Conservation (phyloP, 1,140 invertebrate species). For the Drosophila orena region DNA sequence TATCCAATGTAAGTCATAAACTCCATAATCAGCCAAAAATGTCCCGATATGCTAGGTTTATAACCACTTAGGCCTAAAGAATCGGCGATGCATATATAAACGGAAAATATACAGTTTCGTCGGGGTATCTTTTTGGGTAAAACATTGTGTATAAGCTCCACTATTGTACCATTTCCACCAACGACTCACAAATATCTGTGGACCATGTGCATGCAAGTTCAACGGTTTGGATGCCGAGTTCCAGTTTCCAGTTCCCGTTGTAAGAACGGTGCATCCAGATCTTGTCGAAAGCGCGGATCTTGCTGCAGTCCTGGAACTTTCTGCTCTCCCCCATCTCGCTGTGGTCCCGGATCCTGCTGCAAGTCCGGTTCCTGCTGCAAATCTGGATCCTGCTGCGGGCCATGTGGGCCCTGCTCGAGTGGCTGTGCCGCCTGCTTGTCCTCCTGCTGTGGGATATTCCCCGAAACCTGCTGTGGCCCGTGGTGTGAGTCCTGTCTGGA, state of each 20-base stretch:
- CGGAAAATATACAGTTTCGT: constrained; percentile 18
- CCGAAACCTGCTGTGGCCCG: constrained; percentile 16
- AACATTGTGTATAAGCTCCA: background rate
- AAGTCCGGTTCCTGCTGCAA: background rate
- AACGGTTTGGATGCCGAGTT: constrained; percentile 9
- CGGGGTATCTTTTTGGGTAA: constrained; percentile 4
- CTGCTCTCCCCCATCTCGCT: background rate
- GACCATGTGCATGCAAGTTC: constrained; percentile 19
- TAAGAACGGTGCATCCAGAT: background rate
- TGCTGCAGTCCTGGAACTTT: background rate
- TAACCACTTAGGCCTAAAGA: constrained; percentile 2
- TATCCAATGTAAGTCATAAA: constrained; percentile 30
- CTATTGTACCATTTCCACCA: constrained; percentile 5
- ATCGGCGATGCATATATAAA: constrained; percentile 4
- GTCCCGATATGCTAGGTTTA: background rate
- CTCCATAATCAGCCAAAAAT: background rate
- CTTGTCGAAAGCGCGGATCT: background rate
- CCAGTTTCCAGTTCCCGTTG: constrained; percentile 2
- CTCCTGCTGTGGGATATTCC: constrained; percentile 42
- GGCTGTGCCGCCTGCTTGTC: constrained; percentile 21
- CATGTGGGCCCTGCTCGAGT: constrained; percentile 14
- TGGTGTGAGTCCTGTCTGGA: constrained; percentile 35
- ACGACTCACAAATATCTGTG: constrained; percentile 3
- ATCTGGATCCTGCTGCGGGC: background rate
- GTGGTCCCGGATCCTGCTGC: constrained; percentile 1